phyloP scores from a whole-genome alignment of 2,113 vertebrate species.

The Pangasianodon hypophthalmus region DNA sequence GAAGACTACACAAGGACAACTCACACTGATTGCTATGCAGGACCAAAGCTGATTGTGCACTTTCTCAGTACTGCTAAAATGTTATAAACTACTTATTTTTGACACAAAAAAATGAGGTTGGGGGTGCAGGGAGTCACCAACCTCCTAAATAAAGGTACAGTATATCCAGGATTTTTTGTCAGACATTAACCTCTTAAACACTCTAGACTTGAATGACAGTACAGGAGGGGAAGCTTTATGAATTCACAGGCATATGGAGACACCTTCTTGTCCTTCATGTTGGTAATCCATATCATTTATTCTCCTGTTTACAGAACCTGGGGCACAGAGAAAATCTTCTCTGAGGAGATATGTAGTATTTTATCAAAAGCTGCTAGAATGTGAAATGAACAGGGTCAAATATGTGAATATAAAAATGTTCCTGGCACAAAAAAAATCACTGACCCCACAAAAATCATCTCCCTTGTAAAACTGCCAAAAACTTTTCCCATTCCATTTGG shows the following conservation, averaged over 20 bases:
- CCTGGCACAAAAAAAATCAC: neutral
- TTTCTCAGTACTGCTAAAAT: slow-evolving; percentile 22
- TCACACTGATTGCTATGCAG: slow-evolving; percentile 30
- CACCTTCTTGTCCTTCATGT: neutral
- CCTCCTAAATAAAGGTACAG: neutral
- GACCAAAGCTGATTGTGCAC: slow-evolving; percentile 21
- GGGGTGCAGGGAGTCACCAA: neutral
- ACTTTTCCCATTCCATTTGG: too few relatives aligned
- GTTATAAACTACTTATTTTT: slow-evolving; percentile 25
- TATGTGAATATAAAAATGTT: neutral
- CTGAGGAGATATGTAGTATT: neutral
- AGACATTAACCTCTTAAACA: neutral
- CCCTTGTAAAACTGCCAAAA: neutral
- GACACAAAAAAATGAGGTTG: neutral
- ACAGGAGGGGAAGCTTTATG: neutral
- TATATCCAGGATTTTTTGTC: neutral
- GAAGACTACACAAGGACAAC: neutral
- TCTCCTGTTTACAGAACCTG: neutral
- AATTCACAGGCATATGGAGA: neutral
- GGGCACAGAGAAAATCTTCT: neutral
- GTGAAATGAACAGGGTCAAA: neutral
- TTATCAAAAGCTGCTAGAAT: neutral
- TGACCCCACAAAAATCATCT: neutral
- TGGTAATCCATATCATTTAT: neutral
- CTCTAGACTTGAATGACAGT: neutral